phyloP scores from a whole-genome alignment of 2,113 vertebrate species.

The Caloenas nicobarica region DNA sequence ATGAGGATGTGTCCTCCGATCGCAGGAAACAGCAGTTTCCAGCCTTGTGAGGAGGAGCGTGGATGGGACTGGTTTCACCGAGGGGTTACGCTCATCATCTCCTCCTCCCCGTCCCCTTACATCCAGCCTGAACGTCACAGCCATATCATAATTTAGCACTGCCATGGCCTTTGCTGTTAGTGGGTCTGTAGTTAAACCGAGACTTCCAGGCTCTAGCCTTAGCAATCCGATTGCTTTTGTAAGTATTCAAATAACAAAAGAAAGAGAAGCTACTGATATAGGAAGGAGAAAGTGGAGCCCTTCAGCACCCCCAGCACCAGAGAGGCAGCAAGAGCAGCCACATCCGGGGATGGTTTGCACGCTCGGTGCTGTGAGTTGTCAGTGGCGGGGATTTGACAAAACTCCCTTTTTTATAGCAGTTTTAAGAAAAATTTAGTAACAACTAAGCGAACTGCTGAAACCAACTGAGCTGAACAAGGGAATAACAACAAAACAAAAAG shows the following conservation, averaged over 20 bases:
- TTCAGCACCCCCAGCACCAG: neutral
- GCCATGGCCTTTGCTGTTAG: neutral
- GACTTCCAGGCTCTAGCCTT: neutral
- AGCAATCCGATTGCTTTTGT: neutral
- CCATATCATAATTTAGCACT: neutral
- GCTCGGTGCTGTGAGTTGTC: neutral
- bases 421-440: constrained; percentile 56
- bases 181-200: neutral
- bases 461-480: constrained; percentile 68
- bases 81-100: fast-evolving
- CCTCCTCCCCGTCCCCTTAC: neutral
- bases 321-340: neutral
- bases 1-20: neutral
- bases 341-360: neutral
- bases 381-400: neutral
- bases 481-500: constrained; percentile 73
- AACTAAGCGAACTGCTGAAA: constrained; percentile 29
- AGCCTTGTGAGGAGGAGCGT: neutral
- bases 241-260: constrained; percentile 39
- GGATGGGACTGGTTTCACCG: neutral
- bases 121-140: neutral
- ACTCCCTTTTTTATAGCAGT: neutral
- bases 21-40: neutral
- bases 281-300: neutral
- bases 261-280: neutral